Percentiles rank a stretch among this genome's conserved stretches.
Conservation (phyloP, 2,888 invertebrate genomes). For the Baccha elongata region DNA sequence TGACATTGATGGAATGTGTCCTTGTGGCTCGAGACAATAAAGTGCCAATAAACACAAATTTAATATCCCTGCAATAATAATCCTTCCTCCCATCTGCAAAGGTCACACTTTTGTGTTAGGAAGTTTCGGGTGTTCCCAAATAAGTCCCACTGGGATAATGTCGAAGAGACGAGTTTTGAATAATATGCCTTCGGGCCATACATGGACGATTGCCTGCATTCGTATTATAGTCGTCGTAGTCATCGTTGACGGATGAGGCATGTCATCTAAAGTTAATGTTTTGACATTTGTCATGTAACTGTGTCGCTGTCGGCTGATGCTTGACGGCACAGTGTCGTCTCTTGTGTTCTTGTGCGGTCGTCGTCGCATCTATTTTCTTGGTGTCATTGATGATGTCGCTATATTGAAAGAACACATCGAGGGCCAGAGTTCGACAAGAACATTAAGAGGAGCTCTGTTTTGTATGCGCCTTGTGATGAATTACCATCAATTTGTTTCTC, state of each 20-base stretch:
- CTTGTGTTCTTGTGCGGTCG: conserved; percentile 65
- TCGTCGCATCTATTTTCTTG: conserved; percentile 58
- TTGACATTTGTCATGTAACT: conserved; percentile 81
- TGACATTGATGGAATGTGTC: conserved; percentile 73
- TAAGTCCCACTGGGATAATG: conserved; percentile 70
- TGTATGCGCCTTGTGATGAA: conserved; percentile 64
- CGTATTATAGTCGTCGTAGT: not conserved
- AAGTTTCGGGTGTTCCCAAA: conserved; percentile 49
- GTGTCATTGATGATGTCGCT: conserved; percentile 63
- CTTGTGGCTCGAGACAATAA: conserved; percentile 62
- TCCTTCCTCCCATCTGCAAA: conserved; percentile 35
- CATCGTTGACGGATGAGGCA: conserved; percentile 80
- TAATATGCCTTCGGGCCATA: conserved; percentile 42
- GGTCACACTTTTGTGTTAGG: conserved; percentile 55
- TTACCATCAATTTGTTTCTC: conserved; percentile 72
- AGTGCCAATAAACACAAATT: conserved; percentile 56
- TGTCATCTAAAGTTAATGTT: conserved; percentile 82
- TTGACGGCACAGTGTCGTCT: conserved; percentile 55
- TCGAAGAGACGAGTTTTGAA: conserved; percentile 67
- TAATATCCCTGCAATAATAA: conserved; percentile 64
- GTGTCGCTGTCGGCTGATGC: conserved; percentile 37
- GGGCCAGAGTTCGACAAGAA: conserved; percentile 66
- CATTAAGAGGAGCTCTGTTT: conserved; percentile 33
- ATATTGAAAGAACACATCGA: conserved; percentile 35
- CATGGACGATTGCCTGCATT: conserved; percentile 45